These are phyloP conservation scores for Zaprionus kolodkinae DNA, from an alignment of 1,140 invertebrate genomes.

Conservation along the genomic window DNA sequence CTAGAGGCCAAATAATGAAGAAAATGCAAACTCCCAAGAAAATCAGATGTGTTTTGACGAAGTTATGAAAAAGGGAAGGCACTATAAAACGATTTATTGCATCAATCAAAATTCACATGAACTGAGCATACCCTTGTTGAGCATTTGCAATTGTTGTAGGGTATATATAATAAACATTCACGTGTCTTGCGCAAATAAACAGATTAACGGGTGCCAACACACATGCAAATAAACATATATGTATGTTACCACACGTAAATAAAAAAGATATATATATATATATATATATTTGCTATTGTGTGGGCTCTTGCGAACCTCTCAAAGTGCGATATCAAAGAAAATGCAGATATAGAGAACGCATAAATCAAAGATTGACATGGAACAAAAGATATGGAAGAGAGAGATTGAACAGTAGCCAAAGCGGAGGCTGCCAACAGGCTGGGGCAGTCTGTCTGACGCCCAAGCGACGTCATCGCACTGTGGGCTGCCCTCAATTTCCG, in stretches of 20 bases:
- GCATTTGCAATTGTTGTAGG: not conserved
- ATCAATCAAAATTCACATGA: too few relatives aligned
- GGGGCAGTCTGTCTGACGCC: constrained; percentile 60
- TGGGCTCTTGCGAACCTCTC: constrained; percentile 10
- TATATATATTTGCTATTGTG: not conserved
- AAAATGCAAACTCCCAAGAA: too few relatives aligned
- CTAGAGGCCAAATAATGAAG: too few relatives aligned
- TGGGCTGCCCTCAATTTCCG: constrained; percentile 50
- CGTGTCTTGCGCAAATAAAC: constrained; percentile 1
- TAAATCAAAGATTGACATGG: constrained; percentile 43
- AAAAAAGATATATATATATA: not conserved
- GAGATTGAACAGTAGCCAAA: constrained; percentile 38
- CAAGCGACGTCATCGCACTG: constrained; percentile 38
- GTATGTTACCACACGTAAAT: not conserved
- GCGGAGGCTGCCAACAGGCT: constrained; percentile 19
- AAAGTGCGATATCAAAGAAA: constrained; percentile 4
- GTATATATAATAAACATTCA: not conserved
- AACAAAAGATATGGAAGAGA: constrained; percentile 18
- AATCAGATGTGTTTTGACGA: too few relatives aligned
- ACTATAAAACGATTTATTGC: too few relatives aligned
- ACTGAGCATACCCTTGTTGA: not conserved
- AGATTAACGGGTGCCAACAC: not conserved
- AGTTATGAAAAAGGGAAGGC: too few relatives aligned
- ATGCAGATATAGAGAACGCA: constrained; percentile 18
- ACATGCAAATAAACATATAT: constrained; percentile 3